phyloP scores from a whole-genome alignment of 2,797 vertebrate genomes.

The Rhinella marina region DNA sequence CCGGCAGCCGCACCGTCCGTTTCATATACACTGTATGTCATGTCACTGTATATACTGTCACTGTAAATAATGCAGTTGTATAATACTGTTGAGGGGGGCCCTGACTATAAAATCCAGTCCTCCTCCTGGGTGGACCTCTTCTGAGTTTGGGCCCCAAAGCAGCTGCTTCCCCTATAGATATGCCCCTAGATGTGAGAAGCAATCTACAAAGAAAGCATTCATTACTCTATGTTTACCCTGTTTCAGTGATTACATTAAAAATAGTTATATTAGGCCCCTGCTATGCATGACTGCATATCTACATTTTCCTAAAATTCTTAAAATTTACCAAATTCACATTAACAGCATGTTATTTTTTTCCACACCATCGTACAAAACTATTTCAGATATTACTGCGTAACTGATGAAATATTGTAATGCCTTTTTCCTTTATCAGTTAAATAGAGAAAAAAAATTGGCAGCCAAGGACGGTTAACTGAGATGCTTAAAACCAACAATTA shows the following conservation, averaged over 20 bases:
- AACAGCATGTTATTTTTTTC: not conserved
- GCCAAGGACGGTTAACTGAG: slow-evolving; percentile 17
- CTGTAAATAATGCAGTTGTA: no score
- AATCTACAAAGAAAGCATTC: not conserved
- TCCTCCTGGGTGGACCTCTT: no score
- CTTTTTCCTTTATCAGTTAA: slow-evolving; percentile 23
- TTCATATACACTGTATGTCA: no score
- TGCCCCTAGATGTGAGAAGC: not conserved
- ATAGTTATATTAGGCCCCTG: not conserved
- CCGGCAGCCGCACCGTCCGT: no score
- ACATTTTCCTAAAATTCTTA: not conserved
- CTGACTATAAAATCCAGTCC: no score
- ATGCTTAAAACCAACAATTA: slow-evolving; percentile 48
- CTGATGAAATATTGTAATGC: not conserved
- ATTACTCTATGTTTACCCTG: not conserved
- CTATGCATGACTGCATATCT: not conserved
- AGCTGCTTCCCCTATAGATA: no score
- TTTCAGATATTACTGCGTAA: not conserved
- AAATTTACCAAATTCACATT: not conserved
- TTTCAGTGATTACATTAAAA: not conserved
- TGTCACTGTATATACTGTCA: no score
- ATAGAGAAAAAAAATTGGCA: slow-evolving; percentile 26
- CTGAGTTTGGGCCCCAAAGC: no score
- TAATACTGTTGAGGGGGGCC: no score
- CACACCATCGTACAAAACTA: not conserved